Evolutionary conservation across 2,113 vertebrate genomes (phyloP).

Genomic region (Xiphophorus couchianus): DNA sequence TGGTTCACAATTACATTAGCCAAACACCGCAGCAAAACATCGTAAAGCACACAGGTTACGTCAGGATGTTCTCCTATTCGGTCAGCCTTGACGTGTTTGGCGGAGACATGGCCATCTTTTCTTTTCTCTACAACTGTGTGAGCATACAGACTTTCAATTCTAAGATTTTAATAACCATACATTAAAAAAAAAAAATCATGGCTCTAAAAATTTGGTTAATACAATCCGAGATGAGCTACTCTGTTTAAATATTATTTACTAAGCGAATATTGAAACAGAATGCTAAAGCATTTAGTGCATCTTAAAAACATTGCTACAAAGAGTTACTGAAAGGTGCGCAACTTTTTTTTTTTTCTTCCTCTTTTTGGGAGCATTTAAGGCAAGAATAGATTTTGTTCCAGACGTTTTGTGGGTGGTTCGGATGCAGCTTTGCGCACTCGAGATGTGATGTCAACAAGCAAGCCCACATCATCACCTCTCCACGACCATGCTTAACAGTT

Average conservation of each 20-base stretch:
- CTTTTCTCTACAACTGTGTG: not conserved
- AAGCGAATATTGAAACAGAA: not conserved
- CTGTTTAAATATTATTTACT: not conserved
- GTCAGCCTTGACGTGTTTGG: constrained; percentile 8
- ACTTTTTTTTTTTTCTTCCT: too few relatives aligned
- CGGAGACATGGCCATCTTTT: constrained; percentile 14
- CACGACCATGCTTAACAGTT: not conserved
- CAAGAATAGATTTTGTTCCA: not conserved
- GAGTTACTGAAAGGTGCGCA: not conserved
- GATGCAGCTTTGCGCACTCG: not conserved
- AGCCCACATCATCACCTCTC: not conserved
- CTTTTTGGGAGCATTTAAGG: not conserved
- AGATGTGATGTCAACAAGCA: not conserved
- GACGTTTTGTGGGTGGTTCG: not conserved
- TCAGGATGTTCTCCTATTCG: not conserved
- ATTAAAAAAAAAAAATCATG: not conserved
- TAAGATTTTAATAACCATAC: not conserved
- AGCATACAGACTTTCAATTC: too few relatives aligned
- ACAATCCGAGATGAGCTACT: not conserved
- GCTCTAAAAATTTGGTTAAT: not conserved
- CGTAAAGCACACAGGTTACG: constrained; percentile 35
- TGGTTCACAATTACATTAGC: constrained; percentile 58
- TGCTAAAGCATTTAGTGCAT: not conserved
- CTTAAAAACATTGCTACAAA: not conserved
- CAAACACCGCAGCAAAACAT: constrained; percentile 47